Evolutionary conservation across 2,888 invertebrate species (phyloP).

Genomic region (Ichneumoninae sp.): DNA sequence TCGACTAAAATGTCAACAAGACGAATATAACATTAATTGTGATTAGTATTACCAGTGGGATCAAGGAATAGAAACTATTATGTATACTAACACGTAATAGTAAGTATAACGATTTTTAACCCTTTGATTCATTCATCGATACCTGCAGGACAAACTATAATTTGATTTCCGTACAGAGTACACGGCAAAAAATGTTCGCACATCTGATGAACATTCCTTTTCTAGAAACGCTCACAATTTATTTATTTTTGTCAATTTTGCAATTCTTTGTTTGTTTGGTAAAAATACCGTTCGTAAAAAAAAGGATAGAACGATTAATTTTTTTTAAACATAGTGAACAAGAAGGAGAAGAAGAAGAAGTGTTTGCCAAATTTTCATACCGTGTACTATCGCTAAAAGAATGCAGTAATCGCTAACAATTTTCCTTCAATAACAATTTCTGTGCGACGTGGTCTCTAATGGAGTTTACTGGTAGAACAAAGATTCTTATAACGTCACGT

Average conservation of each 20-base stretch:
- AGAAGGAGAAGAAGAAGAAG: too few species aligned
- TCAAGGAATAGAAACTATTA: background rate
- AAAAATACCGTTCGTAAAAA: background rate
- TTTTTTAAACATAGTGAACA: too few species aligned
- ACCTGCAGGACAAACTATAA: too few species aligned
- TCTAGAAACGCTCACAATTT: background rate
- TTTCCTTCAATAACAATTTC: background rate
- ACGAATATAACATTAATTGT: background rate
- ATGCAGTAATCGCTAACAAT: background rate
- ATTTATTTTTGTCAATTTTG: background rate
- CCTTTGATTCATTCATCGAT: too few species aligned
- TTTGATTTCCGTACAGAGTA: too few species aligned
- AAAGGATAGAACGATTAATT: background rate
- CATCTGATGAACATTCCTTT: background rate
- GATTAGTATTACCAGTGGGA: background rate
- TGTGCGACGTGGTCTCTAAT: background rate
- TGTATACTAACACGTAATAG: too few species aligned
- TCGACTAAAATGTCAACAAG: background rate
- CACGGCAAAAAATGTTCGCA: too few species aligned
- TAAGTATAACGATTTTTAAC: too few species aligned
- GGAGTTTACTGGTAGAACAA: constrained; percentile 6
- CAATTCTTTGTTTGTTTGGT: too few species aligned
- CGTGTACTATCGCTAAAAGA: background rate
- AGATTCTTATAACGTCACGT: background rate
- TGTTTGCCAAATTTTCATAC: background rate